These are phyloP conservation scores for Polyploca ridens DNA, from an alignment of 2,888 invertebrate species.

Conservation along the genomic window DNA sequence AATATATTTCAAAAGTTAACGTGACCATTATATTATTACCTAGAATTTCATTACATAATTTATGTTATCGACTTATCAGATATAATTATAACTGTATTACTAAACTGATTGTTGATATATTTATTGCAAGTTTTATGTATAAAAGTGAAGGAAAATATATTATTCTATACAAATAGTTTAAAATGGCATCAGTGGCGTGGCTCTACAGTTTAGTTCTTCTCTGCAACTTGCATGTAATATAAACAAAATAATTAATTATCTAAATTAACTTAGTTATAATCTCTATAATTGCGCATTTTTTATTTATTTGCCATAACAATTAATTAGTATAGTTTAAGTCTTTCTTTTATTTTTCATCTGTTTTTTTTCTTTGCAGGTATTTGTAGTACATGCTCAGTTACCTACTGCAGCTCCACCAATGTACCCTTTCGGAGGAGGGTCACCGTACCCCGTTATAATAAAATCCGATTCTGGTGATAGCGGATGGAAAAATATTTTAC, in stretches of 20 bases:
- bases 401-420: slow-evolving; percentile 28
- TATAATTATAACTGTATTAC: slow-evolving; percentile 27
- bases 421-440: slow-evolving; percentile 40
- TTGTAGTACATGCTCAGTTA: slow-evolving; percentile 50
- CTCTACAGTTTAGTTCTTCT: slow-evolving; percentile 46
- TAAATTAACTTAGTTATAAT: neutral
- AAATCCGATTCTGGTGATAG: slow-evolving; percentile 47
- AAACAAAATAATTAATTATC: neutral
- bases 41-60: neutral
- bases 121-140: slow-evolving; percentile 39
- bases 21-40: neutral
- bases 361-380: slow-evolving; percentile 38
- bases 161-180: slow-evolving; percentile 27
- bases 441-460: slow-evolving; percentile 53
- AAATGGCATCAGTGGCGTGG: slow-evolving; percentile 58
- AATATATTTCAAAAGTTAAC: neutral
- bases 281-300: neutral
- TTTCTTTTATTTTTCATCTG: slow-evolving; percentile 12
- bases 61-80: neutral
- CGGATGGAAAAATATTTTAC: slow-evolving; percentile 45
- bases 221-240: slow-evolving; percentile 45
- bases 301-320: too few species aligned
- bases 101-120: slow-evolving; percentile 24
- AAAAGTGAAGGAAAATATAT: slow-evolving; percentile 37
- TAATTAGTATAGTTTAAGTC: neutral